These are phyloP conservation scores for Stercorarius parasiticus DNA, from an alignment of 2,113 vertebrate species.

Conservation along the genomic window DNA sequence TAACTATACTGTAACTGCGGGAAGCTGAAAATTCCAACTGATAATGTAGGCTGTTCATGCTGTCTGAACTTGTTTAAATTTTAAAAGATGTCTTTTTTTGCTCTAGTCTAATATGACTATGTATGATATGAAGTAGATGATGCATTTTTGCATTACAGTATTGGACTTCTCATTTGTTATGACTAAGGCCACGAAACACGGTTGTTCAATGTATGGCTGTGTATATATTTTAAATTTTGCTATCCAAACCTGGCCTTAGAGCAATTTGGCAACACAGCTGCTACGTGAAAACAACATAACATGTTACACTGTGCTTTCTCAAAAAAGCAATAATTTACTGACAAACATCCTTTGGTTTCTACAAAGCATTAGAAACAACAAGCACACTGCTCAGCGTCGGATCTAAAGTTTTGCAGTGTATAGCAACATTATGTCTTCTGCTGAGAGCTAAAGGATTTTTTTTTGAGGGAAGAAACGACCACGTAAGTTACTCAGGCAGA, in stretches of 20 bases:
- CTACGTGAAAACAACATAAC: not conserved
- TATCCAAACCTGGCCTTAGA: not conserved
- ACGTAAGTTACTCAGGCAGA: not conserved
- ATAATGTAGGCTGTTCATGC: not conserved
- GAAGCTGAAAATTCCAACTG: not conserved
- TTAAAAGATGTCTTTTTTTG: not conserved
- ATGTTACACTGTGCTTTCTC: not conserved
- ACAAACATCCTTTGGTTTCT: not conserved
- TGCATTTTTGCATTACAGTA: not conserved
- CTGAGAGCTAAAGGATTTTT: not conserved
- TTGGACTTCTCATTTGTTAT: not conserved
- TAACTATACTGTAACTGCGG: not conserved
- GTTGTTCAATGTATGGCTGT: not conserved
- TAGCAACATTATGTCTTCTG: not conserved
- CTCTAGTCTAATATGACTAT: not conserved
- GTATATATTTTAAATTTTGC: not conserved
- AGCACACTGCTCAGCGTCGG: not conserved
- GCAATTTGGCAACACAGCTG: not conserved
- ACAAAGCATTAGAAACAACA: not conserved
- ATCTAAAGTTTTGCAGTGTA: not conserved
- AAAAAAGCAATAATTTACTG: not conserved
- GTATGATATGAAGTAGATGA: not conserved
- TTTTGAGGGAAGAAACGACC: not conserved
- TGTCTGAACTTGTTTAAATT: not conserved
- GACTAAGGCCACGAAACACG: not conserved